A percentile compares a stretch with the other conserved stretches of the same genome.
Evolutionary conservation across 2,113 vertebrate species (phyloP).

Genomic region (Podarcis raffonei): DNA sequence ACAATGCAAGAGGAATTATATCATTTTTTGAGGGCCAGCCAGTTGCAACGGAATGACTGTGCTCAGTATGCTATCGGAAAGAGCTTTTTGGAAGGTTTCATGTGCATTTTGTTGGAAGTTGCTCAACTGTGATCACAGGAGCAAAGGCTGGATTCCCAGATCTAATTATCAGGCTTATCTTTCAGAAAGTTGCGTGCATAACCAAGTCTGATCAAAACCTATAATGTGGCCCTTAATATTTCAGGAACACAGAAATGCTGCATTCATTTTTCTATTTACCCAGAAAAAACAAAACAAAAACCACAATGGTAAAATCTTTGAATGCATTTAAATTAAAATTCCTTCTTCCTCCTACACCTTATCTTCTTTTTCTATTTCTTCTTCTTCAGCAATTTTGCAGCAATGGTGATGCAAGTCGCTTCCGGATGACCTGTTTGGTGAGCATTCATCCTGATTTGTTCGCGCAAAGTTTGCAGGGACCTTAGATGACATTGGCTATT

Average conservation of each 20-base stretch:
- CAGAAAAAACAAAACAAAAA: background rate
- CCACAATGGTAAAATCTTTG: background rate
- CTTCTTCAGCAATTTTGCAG: background rate
- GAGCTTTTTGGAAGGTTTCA: background rate
- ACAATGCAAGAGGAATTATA: background rate
- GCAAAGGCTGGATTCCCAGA: background rate
- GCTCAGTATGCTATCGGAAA: background rate
- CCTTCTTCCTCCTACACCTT: background rate
- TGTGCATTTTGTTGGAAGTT: background rate
- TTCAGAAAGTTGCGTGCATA: background rate
- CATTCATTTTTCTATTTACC: background rate
- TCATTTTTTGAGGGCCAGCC: background rate
- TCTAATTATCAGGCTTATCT: background rate
- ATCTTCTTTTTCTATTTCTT: too few species aligned
- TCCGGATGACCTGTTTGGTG: too few species aligned
- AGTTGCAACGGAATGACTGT: background rate
- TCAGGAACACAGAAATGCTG: background rate
- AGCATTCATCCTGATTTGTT: too few species aligned
- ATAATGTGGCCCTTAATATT: background rate
- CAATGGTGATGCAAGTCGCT: background rate
- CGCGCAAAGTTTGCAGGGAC: too few species aligned
- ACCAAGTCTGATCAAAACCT: background rate
- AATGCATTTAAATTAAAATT: background rate
- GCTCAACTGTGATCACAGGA: background rate
- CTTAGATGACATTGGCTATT: too few species aligned